Evolutionary conservation across 2,113 vertebrate genomes (phyloP).

Genomic region (Menura novaehollandiae): DNA sequence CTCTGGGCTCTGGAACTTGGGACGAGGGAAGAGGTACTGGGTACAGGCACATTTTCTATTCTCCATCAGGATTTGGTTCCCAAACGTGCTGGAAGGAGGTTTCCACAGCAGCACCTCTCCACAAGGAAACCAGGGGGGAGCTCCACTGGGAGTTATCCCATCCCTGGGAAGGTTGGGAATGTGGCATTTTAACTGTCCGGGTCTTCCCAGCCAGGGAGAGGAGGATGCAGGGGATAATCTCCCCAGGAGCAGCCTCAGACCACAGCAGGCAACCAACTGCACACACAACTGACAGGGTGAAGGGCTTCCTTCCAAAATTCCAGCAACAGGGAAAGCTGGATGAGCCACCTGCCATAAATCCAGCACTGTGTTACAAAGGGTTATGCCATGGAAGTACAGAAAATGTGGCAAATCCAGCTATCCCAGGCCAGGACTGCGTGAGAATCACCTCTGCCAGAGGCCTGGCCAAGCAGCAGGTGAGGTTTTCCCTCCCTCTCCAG

Average conservation of each 20-base stretch:
- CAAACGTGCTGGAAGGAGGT: not conserved
- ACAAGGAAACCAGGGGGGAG: not conserved
- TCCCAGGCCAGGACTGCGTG: not conserved
- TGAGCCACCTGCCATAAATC: not conserved
- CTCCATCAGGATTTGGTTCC: not conserved
- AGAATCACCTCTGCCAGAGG: not conserved
- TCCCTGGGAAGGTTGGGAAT: not conserved
- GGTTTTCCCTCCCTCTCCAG: not conserved
- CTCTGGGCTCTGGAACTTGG: not conserved
- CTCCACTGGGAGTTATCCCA: not conserved
- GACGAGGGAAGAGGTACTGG: not conserved
- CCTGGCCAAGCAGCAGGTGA: not conserved
- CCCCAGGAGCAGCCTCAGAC: not conserved
- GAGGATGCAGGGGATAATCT: too few relatives aligned
- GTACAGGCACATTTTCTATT: not conserved
- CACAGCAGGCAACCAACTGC: accelerated
- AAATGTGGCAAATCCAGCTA: not conserved
- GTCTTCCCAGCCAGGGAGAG: not conserved
- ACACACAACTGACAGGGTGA: not conserved
- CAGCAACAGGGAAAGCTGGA: not conserved
- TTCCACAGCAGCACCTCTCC: not conserved
- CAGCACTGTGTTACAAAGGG: not conserved
- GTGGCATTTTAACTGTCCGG: accelerated
- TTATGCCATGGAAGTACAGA: not conserved
- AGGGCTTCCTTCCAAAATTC: not conserved